Evolutionary conservation across 2,888 invertebrate species (phyloP), one percentile per base, ranked within the genome.

Genomic region (Chloromyia formosa): DNA sequence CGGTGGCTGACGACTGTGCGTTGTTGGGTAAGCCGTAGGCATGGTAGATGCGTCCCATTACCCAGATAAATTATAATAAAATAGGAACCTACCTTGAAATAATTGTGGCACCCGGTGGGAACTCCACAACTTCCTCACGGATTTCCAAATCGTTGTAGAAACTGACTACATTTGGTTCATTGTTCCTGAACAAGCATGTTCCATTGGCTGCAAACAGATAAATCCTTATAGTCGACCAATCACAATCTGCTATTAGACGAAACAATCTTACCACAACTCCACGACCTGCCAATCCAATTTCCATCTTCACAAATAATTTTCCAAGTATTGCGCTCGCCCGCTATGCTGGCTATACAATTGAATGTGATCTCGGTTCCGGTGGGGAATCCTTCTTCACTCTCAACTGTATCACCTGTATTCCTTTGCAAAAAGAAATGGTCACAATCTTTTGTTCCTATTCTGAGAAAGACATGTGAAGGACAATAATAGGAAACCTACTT

Each of bases 311-410:
- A 95, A 74, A 92, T 90, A 23, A 94, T 91, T 79, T 92, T 92
- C 95, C 95, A 95, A 0, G 93, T 93, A 27, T 91, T 92, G 81
- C 92, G 91, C 84, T 94, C 94, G 0, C 93, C 93, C 87, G 93
- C 92, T 58, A 92, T 91, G 77, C 92, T 92, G 0, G 92, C 92
- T 78, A 94, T 93, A 82, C 95, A 95, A 80, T 92, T 90, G 84
- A 94, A 95, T 5, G 92, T 92, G 69, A 94, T 92, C 85, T 94
- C 93, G 0, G 93, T 93, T 0, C 93, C 93, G 80, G 94, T 93
- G 3, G 94, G 92, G 82, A 93, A 94, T 5, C 89, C 89, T 78
- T 91, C 88, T 1, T 90, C 89, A 5, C 90, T 89, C 64, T 90
- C 89, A 0, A 92, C 84, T 23, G 90, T 90, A 40, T 90, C 88